Base-by-base conservation (phyloP, 1,140 invertebrate species). In the Lepidurus arcticus region DNA sequence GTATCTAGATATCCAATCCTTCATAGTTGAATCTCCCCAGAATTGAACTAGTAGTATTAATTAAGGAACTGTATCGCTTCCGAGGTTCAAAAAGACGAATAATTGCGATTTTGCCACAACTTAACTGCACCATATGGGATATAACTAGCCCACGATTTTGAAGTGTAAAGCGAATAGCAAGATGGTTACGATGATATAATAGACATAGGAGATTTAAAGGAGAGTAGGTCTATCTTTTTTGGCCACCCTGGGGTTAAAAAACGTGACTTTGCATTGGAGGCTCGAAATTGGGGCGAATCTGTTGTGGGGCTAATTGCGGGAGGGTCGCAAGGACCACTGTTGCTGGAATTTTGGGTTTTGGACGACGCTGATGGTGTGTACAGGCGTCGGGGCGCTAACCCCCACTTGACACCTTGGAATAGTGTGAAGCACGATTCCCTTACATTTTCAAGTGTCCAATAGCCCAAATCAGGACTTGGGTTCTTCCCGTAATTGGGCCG, bases 221-320 rank as follows among this genome's bases (percentile, higher is more conserved):
- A 34, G 34, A 34, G 34, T 34, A 34, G 34, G 34, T 65, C 53
- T 65, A n/a, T 6, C 53, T 65, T 21, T 65, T 65, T 65, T n/a
- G 45, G 53, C 53, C 8, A 13, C 53, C 53, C 21, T n/a, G 53
- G 53, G 53, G 13, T 13, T 65, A n/a, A 65, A 65, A 65, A 65
- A 65, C 53, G 53, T 65, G 53, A 65, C 53, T 65, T 65, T 65
- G 53, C 53, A 65, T 65, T 65, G 53, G 53, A 65, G 53, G 21
- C 16, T 16, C 53, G 6, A 65, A 65, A 65, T 65, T 65, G 21
- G 53, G 53, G 34, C 34, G 53, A 65, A 65, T 65, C 16, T 65
- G 53, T 65, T 65, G 16, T n/a, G 53, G 16, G 53, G 53, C 53
- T 65, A 65, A 65, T 65, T 65, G 53, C 53, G 53, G 16, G 53